Evolutionary conservation across 2,113 vertebrate species (phyloP).

Genomic region (Speoplatyrhinus poulsoni): DNA sequence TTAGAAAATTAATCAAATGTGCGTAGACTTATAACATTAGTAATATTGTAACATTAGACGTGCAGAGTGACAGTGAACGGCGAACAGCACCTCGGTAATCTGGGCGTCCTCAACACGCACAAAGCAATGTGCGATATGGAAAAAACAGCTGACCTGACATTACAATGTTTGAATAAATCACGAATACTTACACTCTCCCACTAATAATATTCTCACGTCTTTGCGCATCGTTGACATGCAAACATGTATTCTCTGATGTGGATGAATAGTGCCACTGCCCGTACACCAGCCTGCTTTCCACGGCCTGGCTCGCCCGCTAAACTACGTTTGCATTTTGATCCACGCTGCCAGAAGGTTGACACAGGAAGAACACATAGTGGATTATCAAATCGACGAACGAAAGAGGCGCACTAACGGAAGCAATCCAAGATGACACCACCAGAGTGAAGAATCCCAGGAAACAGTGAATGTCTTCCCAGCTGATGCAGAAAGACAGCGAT

Average conservation of each 20-base stretch:
- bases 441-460: not conserved
- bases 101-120: constrained; percentile 22
- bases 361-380: not conserved
- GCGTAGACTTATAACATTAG: not conserved
- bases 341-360: not conserved
- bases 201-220: constrained; percentile 92
- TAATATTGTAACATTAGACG: too few species aligned
- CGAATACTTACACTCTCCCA: constrained; percentile 89
- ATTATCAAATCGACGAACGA: not conserved
- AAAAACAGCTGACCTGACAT: not conserved
- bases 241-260: constrained; percentile 55
- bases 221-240: constrained; percentile 83
- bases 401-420: not conserved
- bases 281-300: constrained; percentile 27
- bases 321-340: constrained; percentile 53
- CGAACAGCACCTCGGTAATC: not conserved
- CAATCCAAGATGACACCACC: not conserved
- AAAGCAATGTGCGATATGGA: not conserved
- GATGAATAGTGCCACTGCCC: constrained; percentile 19
- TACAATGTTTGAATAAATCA: not conserved
- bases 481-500: not conserved
- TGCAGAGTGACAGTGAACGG: too few species aligned
- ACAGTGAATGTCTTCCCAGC: too few species aligned
- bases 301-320: constrained; percentile 47
- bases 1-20: too few species aligned